Base-by-base conservation (phyloP, 2,888 invertebrate genomes). In the Himalopsyche anomala region DNA sequence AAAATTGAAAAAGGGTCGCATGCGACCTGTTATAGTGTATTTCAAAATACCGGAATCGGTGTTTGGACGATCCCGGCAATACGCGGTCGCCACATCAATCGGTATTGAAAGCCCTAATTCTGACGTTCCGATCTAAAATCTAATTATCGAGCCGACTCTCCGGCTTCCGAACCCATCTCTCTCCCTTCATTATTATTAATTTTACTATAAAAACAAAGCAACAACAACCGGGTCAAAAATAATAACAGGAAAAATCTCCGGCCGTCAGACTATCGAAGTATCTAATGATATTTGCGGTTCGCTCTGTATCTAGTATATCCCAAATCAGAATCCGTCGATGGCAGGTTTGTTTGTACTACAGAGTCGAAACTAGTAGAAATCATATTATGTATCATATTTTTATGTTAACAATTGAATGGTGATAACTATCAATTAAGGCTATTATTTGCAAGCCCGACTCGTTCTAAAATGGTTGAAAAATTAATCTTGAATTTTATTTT, bases 211-310 rank as follows among this genome's bases (percentile, higher is more conserved):
- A 85, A 81, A 86, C 85, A 86, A 83, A 83, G 54, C 54, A 42
- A 45, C 17, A 51, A 28, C 86, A n/a, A 40, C 36, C 45, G 56
- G 81, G 84, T 19, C 74, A 74, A 54, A 85, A 42, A 45, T 62
- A 81, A 85, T n/a, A 80, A 40, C 38, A 38, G 42, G 15, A 80
- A 40, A 80, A 80, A 36, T 2, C 80, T 42, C 80, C 80, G 42
- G 1, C 80, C 80, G 15, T 40, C 17, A 17, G 45, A 15, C 54
- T 28, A 40, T 17, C 45, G 85, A 69, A 56, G 85, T 81, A 84
- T 84, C 86, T 86, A 74, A 83, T 86, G 69, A 83, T 86, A 86
- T 86, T 84, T 74, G 86, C 86, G 81, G 83, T 62, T 28, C 62
- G 62, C 8, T 28, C 51, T 51, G 19, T 19, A 28, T 28, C 62